phyloP scores from a whole-genome alignment of 2,113 vertebrate species.

The Serilophus lunatus region DNA sequence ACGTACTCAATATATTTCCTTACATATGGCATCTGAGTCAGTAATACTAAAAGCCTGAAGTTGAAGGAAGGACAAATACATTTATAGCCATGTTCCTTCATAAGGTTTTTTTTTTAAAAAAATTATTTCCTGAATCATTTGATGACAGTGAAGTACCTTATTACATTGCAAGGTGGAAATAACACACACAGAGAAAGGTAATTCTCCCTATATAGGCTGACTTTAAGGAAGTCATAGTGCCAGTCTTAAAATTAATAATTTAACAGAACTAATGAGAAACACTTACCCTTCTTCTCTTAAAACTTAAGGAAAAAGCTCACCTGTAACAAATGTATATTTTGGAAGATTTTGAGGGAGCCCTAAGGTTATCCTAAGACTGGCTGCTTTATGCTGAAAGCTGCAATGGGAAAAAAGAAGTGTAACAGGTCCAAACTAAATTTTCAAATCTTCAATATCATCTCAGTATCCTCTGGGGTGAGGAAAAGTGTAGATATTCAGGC shows the following conservation, averaged over 20 bases:
- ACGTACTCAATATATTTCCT: not conserved
- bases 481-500: slow-evolving; percentile 30
- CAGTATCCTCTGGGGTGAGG: not conserved
- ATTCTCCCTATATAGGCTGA: not conserved
- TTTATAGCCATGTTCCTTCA: not conserved
- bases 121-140: not conserved
- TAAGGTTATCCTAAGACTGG: not conserved
- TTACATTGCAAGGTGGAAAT: not conserved
- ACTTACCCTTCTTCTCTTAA: not conserved
- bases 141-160: not conserved
- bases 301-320: not conserved
- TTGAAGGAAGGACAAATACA: not conserved
- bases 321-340: not conserved
- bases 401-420: not conserved
- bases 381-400: not conserved
- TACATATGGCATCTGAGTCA: slow-evolving; percentile 12
- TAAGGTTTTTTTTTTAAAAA: not conserved
- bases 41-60: not conserved
- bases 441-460: slow-evolving; percentile 7
- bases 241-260: not conserved
- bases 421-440: slow-evolving; percentile 2
- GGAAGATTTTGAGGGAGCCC: not conserved
- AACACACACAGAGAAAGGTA: not conserved
- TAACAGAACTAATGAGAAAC: not conserved
- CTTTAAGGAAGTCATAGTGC: not conserved